Percentiles rank a stretch among this genome's conserved stretches.
phyloP scores from a whole-genome alignment of 1,140 invertebrate genomes.

The Aphaenogaster floridana region DNA sequence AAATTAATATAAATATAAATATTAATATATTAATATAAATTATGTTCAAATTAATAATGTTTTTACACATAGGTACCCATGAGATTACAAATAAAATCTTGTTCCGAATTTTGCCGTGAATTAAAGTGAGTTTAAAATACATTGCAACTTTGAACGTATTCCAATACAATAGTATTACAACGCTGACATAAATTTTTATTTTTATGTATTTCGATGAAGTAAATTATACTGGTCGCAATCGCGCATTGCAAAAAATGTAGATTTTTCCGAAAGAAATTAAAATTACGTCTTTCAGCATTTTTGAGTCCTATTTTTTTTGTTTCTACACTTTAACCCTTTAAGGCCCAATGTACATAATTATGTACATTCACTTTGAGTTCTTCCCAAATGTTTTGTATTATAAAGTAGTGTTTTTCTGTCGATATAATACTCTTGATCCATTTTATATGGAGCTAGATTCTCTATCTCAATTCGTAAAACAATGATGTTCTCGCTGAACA shows the following conservation, averaged over 20 bases:
- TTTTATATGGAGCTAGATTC: no score
- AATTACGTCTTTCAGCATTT: neutral
- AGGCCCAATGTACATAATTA: no score
- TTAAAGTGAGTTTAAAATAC: neutral
- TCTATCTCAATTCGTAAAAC: no score
- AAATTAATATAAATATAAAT: no score
- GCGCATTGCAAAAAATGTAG: neutral
- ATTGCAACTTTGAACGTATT: neutral
- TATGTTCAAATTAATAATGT: no score
- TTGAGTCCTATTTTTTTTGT: neutral
- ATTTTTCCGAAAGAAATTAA: constrained; percentile 6
- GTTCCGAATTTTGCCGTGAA: neutral
- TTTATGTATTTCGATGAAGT: neutral
- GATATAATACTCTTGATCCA: no score
- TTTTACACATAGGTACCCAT: no score
- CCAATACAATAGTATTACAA: neutral
- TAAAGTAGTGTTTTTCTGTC: no score
- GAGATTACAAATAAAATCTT: neutral
- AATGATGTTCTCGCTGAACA: no score
- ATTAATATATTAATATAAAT: no score
- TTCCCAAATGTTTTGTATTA: no score
- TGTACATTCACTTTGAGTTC: no score
- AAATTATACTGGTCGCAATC: neutral
- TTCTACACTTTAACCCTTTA: neutral
- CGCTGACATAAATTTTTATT: neutral